A percentile compares a stretch with the other conserved stretches of the same genome.
Conservation (phyloP, 2,888 invertebrate species). For the Neria commutata region DNA sequence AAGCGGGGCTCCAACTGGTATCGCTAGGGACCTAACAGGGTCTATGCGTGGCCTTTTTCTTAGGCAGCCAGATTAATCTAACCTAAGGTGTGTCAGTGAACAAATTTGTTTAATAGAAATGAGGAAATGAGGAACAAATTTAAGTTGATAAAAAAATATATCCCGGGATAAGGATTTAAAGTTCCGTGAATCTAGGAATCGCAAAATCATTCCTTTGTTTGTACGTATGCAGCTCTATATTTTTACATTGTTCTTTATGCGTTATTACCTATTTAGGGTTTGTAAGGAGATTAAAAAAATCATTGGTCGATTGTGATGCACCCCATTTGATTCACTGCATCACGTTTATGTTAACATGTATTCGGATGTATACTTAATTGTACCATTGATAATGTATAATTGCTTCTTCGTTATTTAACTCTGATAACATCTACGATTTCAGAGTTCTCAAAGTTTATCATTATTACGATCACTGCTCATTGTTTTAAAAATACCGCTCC, state of each 20-base stretch:
- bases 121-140: no score
- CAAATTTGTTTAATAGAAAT: no score
- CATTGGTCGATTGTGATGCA: constrained; percentile 9
- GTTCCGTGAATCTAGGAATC: no score
- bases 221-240: neutral
- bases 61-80: no score
- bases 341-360: constrained; percentile 17
- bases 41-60: no score
- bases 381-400: constrained; percentile 36
- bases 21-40: no score
- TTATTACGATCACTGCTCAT: constrained; percentile 62
- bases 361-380: constrained; percentile 27
- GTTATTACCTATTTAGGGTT: constrained; percentile 9
- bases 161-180: no score
- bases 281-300: no score
- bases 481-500: constrained; percentile 58
- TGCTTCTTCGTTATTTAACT: constrained; percentile 32
- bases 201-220: constrained; percentile 4
- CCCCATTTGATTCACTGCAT: neutral
- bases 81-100: no score
- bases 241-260: neutral
- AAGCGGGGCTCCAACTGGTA: no score
- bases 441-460: constrained; percentile 61
- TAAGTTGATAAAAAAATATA: no score
- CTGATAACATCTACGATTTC: constrained; percentile 20